phyloP scores from a whole-genome alignment of 2,113 vertebrate genomes.

The Mormoops blainvillei region DNA sequence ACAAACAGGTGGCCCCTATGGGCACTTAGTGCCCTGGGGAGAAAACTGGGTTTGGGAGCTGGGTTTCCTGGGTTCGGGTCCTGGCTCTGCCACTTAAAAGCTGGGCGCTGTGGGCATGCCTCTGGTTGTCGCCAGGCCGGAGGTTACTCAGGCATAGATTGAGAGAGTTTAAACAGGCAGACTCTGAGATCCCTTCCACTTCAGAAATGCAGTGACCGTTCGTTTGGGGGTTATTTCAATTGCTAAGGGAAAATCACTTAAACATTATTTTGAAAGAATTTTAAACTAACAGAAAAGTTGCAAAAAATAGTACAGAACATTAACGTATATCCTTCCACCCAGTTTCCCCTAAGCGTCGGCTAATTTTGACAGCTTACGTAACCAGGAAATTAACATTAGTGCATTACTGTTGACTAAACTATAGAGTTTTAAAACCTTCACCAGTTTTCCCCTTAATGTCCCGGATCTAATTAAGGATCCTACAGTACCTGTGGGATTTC shows the following conservation, averaged over 20 bases:
- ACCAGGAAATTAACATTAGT: neutral
- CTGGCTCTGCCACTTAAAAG: neutral
- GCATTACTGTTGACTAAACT: neutral
- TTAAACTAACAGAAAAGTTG: neutral
- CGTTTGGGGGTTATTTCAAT: neutral
- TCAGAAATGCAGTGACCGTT: neutral
- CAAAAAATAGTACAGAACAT: neutral
- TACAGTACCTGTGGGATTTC: neutral
- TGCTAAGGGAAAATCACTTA: neutral
- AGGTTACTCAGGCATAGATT: neutral
- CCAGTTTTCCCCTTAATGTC: neutral
- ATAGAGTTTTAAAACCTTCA: neutral
- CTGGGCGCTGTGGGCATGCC: neutral
- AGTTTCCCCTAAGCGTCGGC: neutral
- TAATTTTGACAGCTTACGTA: neutral
- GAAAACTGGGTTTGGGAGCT: neutral
- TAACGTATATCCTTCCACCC: neutral
- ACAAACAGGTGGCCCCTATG: neutral
- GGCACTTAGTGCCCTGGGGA: neutral
- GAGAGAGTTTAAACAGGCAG: neutral
- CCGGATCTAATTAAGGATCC: neutral
- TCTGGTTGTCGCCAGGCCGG: neutral
- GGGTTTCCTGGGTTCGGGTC: neutral
- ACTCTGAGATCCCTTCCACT: neutral
- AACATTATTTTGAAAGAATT: neutral